These are phyloP conservation scores for Trachelus stipa DNA, from an alignment of 2,888 invertebrate genomes.

Conservation along the genomic window DNA sequence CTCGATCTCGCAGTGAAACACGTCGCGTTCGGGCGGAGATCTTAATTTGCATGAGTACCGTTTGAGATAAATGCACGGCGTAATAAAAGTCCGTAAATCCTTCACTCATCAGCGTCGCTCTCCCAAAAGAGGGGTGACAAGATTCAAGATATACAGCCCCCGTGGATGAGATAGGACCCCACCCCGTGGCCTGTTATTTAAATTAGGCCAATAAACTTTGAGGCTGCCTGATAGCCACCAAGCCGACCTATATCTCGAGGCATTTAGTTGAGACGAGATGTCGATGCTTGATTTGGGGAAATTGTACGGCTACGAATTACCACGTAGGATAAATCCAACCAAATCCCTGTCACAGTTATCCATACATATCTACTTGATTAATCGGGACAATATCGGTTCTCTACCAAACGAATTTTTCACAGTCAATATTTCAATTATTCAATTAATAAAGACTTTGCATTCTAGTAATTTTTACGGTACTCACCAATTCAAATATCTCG, in stretches of 20 bases:
- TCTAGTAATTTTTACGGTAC: background rate
- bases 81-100: slow-evolving; percentile 59
- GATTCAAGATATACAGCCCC: slow-evolving; percentile 31
- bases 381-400: background rate
- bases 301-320: slow-evolving; percentile 20
- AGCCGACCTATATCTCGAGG: slow-evolving; percentile 10
- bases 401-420: background rate
- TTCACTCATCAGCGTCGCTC: slow-evolving; percentile 51
- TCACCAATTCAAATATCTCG: background rate
- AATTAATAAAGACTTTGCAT: background rate
- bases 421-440: background rate
- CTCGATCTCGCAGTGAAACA: slow-evolving; percentile 30
- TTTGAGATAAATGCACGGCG: slow-evolving; percentile 46
- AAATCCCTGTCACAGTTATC: background rate
- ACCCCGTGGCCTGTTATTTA: slow-evolving; percentile 57
- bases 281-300: slow-evolving; percentile 37
- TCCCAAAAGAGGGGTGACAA: slow-evolving; percentile 37
- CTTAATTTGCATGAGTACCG: slow-evolving; percentile 54
- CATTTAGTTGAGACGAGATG: slow-evolving; percentile 27
- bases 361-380: background rate
- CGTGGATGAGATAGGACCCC: slow-evolving; percentile 44
- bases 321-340: background rate
- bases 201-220: slow-evolving; percentile 63
- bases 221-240: slow-evolving; percentile 19
- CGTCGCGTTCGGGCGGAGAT: slow-evolving; percentile 31